Evolutionary conservation across 2,797 vertebrate species (phyloP).

Genomic region (Emys orbicularis): DNA sequence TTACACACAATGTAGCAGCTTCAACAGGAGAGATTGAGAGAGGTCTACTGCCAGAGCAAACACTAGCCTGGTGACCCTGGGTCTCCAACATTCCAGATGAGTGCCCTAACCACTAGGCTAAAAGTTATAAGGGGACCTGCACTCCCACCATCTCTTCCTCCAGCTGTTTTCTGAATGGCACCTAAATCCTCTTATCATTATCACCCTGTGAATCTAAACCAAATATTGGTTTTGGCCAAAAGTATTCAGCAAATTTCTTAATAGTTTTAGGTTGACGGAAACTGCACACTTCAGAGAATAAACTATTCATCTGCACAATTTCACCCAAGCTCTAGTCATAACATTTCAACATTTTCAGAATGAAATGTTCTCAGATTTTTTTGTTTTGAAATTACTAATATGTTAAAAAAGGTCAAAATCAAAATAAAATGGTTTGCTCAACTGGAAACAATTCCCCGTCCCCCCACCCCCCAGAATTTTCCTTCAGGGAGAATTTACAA

Average conservation of each 20-base stretch:
- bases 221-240: neutral
- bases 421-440: neutral
- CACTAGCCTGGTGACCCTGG: neutral
- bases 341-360: neutral
- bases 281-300: neutral
- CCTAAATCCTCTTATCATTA: neutral
- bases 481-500: neutral
- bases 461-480: neutral
- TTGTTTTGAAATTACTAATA: neutral
- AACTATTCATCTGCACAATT: neutral
- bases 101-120: neutral
- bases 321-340: neutral
- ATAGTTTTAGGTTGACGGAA: neutral
- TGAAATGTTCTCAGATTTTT: neutral
- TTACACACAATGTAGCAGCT: neutral
- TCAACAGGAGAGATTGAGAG: neutral
- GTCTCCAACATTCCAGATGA: neutral
- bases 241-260: neutral
- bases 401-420: neutral
- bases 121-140: neutral
- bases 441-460: neutral
- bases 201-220: neutral
- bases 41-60: neutral
- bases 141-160: neutral
- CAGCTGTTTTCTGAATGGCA: neutral